Evolutionary conservation across 2,888 invertebrate genomes (phyloP).

Genomic region (Thereva nobilitata): DNA sequence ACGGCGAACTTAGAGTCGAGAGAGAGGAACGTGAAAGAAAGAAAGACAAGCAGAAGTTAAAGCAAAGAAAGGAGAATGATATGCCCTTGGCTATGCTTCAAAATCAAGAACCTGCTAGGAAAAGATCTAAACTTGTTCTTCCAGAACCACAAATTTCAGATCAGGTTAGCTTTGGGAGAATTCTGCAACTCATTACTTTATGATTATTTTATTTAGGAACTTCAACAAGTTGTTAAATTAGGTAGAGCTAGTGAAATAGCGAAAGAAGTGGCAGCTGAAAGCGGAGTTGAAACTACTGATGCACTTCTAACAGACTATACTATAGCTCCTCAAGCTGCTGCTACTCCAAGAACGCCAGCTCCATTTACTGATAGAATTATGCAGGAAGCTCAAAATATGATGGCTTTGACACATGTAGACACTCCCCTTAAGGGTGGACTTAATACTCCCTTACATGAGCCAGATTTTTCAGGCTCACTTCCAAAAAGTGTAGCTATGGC

Average conservation of each 20-base stretch:
- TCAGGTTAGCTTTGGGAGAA: slow-evolving; percentile 58
- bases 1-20: slow-evolving; percentile 88
- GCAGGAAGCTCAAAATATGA: slow-evolving; percentile 97
- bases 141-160: slow-evolving; percentile 98
- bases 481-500: slow-evolving; percentile 73
- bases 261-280: slow-evolving; percentile 82
- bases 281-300: slow-evolving; percentile 77
- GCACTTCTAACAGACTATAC: slow-evolving; percentile 90
- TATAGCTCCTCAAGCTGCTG: slow-evolving; percentile 70
- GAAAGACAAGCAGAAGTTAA: slow-evolving; percentile 93
- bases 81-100: slow-evolving; percentile 88
- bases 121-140: slow-evolving; percentile 92
- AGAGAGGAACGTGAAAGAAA: slow-evolving; percentile 91
- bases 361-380: slow-evolving; percentile 79
- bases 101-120: slow-evolving; percentile 86
- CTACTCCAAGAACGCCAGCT: slow-evolving; percentile 85
- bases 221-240: slow-evolving; percentile 89
- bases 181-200: not conserved
- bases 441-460: slow-evolving; percentile 89
- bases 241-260: slow-evolving; percentile 90
- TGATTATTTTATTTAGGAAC: slow-evolving; percentile 61
- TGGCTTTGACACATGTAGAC: slow-evolving; percentile 97
- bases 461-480: slow-evolving; percentile 83
- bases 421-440: slow-evolving; percentile 95
- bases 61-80: slow-evolving; percentile 94